Base-by-base conservation (phyloP, 2,888 invertebrate species). In the Heliconius ismenius region DNA sequence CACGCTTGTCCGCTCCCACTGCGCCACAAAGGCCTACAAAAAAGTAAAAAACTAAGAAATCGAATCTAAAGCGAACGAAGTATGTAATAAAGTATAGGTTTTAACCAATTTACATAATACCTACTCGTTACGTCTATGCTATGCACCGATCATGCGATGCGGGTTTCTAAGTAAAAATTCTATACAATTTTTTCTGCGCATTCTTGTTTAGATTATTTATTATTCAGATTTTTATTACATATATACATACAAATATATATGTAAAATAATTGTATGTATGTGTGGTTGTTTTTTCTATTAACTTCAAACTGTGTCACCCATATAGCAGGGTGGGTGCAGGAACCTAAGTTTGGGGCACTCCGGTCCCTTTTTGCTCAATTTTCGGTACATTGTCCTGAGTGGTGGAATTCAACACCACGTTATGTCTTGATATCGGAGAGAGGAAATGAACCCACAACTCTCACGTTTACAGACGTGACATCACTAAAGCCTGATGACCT, bases 91-190 rank as follows among this genome's bases (percentile, higher is more conserved):
- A 21, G 73, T 62, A 39, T 73, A 73, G 60, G 62, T 39, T 62
- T 73, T 10, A 39, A 43, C 21, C 15, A 39, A 62, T 62, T 39
- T 26, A 62, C 60, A 73, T 60, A 62, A 73, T 39, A 73, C 11
- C 32, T 58, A 67, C 54, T 28, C 18, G 39, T 26, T 60, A 39
- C 43, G 72, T 58, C 63, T 28, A 58, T 43, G 36, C 49, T 43
- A 68, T 68, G 36, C n/a, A 24, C 63, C 54, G 64, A 64, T 58
- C 49, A 73, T 72, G 70, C 65, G 74, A 79, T 80, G 79, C 79
- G 79, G 81, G 79, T 72, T 80, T 81, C 81, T 78, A 76, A 78
- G 76, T 80, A 80, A 78, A 77, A 69, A 80, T 80, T 62, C 76
- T 80, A 78, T 74, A 76, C 75, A 28, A 79, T 75, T 75, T 75